phyloP scores from a whole-genome alignment of 2,888 invertebrate species.

The Odontocerum albicorne region DNA sequence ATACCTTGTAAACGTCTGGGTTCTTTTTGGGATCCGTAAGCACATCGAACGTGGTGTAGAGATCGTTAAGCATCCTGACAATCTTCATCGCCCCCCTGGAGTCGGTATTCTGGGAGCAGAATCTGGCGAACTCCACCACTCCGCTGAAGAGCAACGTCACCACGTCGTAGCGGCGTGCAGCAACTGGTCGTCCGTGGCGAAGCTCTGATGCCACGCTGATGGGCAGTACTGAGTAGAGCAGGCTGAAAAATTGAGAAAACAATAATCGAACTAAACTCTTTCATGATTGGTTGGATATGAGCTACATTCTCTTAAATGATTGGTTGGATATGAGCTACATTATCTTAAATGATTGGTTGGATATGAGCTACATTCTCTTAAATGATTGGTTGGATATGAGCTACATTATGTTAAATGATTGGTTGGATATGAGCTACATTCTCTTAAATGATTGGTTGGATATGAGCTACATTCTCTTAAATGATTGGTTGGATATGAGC shows the following conservation, averaged over 20 bases:
- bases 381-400: too few relatives aligned
- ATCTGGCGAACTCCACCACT: conserved; percentile 88
- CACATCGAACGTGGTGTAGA: conserved; percentile 93
- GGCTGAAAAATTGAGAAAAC: conserved; percentile 53
- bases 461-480: too few relatives aligned
- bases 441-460: too few relatives aligned
- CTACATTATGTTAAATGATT: too few relatives aligned
- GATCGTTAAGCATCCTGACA: conserved; percentile 88
- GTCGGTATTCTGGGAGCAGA: conserved; percentile 89
- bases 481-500: too few relatives aligned
- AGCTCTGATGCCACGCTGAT: conserved; percentile 94
- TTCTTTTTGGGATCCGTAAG: conserved; percentile 90
- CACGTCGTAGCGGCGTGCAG: conserved; percentile 82
- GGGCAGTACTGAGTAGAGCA: conserved; percentile 92
- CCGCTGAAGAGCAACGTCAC: conserved; percentile 95
- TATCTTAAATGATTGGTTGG: too few relatives aligned
- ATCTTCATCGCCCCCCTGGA: conserved; percentile 95
- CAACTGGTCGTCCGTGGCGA: conserved; percentile 87
- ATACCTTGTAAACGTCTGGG: conserved; percentile 93
- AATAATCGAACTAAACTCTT: background rate
- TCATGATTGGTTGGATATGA: background rate
- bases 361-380: too few relatives aligned
- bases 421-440: too few relatives aligned
- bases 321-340: background rate
- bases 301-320: background rate